phyloP scores from a whole-genome alignment of 2,113 vertebrate genomes.

The Callaeas wilsoni region DNA sequence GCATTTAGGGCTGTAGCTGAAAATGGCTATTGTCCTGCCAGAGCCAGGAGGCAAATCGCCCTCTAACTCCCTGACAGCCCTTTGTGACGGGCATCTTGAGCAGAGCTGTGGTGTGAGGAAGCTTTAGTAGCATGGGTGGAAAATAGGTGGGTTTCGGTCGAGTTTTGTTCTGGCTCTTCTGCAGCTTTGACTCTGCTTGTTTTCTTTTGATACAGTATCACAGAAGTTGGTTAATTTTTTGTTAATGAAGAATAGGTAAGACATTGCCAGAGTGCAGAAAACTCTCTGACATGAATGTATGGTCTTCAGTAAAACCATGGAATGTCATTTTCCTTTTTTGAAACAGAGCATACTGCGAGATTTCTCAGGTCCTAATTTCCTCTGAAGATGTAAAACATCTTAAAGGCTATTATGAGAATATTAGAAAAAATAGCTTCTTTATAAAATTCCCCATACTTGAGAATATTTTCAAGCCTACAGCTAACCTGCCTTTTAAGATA shows the following conservation, averaged over 20 bases:
- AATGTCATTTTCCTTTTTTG: neutral
- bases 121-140: neutral
- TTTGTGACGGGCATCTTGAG: neutral
- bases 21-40: neutral
- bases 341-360: neutral
- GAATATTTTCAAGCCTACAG: neutral
- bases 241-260: neutral
- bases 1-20: neutral
- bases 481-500: neutral
- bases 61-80: fast-evolving
- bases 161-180: neutral
- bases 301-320: neutral
- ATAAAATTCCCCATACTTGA: neutral
- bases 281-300: neutral
- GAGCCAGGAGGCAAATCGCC: fast-evolving
- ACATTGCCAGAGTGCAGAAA: neutral
- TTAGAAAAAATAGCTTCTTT: neutral
- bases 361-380: neutral
- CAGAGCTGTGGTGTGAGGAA: neutral
- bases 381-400: neutral
- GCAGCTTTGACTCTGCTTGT: neutral
- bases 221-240: neutral
- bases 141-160: fast-evolving
- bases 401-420: neutral
- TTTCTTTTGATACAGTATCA: neutral